phyloP scores from a whole-genome alignment of 2,888 invertebrate genomes.

The Eupithecia tripunctaria region DNA sequence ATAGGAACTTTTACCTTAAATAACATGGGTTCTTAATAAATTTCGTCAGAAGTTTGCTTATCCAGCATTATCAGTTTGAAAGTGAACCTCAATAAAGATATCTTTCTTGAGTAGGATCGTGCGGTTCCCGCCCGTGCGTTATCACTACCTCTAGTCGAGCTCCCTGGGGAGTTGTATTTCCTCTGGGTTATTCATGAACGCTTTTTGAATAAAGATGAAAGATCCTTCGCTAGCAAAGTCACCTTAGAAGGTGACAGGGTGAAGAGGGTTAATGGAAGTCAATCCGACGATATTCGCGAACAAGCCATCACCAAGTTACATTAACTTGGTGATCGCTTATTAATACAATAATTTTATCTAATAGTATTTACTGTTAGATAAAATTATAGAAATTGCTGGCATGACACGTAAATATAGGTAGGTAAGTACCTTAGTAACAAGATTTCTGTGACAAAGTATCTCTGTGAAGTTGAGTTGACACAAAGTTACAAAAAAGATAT shows the following conservation, averaged over 20 bases:
- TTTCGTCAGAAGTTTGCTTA: conserved; percentile 62
- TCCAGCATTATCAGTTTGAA: conserved; percentile 57
- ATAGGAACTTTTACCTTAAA: not conserved
- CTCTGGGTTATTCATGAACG: conserved; percentile 78
- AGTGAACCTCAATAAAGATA: conserved; percentile 62
- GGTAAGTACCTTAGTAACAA: not conserved
- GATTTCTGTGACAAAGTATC: not conserved
- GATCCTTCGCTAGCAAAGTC: conserved; percentile 48
- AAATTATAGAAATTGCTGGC: not conserved
- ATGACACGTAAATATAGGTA: not conserved
- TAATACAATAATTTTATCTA: no score
- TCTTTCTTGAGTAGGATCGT: conserved; percentile 64
- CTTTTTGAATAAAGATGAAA: conserved; percentile 79
- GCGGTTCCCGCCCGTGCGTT: conserved; percentile 59
- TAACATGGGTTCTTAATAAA: conserved; percentile 47
- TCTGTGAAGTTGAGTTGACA: not conserved
- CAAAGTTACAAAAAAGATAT: not conserved
- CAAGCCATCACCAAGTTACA: not conserved
- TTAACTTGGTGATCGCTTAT: not conserved
- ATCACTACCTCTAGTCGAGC: conserved; percentile 62
- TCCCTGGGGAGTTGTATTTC: conserved; percentile 70
- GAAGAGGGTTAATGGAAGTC: conserved; percentile 12
- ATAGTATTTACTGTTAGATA: not conserved
- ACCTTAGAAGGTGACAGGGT: conserved; percentile 5
- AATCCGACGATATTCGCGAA: not conserved